phyloP scores from a whole-genome alignment of 2,113 vertebrate species.

The Hyperoodon ampullatus region DNA sequence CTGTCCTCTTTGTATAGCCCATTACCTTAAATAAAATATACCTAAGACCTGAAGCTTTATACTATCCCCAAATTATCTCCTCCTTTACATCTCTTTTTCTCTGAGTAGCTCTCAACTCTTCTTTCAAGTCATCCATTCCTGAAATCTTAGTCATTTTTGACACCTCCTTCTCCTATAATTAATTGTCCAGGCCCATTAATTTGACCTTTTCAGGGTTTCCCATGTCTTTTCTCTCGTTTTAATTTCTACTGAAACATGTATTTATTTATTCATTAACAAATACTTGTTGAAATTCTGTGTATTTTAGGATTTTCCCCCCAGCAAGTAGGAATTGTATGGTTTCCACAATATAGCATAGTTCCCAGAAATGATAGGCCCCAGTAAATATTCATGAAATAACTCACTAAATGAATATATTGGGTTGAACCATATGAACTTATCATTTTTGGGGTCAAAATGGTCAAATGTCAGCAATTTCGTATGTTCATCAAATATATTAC shows the following conservation, averaged over 20 bases:
- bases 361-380: neutral
- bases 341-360: neutral
- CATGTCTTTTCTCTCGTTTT: conserved; percentile 5
- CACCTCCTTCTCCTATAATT: neutral
- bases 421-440: neutral
- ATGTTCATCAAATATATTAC: neutral
- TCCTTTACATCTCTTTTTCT: neutral
- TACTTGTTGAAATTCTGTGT: conserved; percentile 30
- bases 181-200: neutral
- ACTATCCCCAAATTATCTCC: neutral
- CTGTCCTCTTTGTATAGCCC: neutral
- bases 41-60: neutral
- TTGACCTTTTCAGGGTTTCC: neutral
- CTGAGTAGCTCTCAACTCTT: neutral
- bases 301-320: neutral
- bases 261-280: conserved; percentile 22
- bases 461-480: neutral
- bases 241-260: neutral
- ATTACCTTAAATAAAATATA: neutral
- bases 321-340: neutral
- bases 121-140: neutral
- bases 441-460: conserved; percentile 42
- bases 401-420: conserved; percentile 20
- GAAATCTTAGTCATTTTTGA: conserved; percentile 20
- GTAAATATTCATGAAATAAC: conserved; percentile 26